Conservation (phyloP, 2,888 invertebrate genomes). For the Sinotaia quadrata region DNA sequence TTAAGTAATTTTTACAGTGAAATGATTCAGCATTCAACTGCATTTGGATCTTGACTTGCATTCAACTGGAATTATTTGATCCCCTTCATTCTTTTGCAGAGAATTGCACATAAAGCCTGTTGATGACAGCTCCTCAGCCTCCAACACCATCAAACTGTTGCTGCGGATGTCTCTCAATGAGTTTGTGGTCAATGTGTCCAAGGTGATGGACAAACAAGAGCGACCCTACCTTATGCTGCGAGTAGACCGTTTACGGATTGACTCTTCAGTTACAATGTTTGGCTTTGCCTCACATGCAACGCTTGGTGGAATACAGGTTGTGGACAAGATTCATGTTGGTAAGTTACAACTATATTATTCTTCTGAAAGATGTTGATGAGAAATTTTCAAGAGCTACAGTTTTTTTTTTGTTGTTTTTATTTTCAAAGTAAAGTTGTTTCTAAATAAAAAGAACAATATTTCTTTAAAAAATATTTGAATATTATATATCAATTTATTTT, state of each 20-base stretch:
- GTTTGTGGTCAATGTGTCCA: constrained; percentile 78
- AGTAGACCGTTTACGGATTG: constrained; percentile 79
- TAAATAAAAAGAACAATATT: no score
- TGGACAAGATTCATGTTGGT: constrained; percentile 83
- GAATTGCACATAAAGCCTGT: constrained; percentile 85
- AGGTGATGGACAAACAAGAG: constrained; percentile 79
- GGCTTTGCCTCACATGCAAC: constrained; percentile 85
- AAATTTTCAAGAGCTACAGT: no score
- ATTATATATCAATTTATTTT: no score
- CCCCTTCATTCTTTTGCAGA: constrained; percentile 65
- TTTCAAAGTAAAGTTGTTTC: no score
- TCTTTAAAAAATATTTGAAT: no score
- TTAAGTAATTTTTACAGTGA: no score
- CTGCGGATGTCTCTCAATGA: constrained; percentile 83
- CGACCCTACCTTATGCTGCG: constrained; percentile 83
- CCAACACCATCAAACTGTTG: constrained; percentile 82
- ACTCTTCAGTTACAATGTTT: constrained; percentile 84
- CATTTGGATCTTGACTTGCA: no score
- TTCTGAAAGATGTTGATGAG: no score
- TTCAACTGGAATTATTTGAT: no score
- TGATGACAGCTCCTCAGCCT: constrained; percentile 86
- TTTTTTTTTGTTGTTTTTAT: no score
- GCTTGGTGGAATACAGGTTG: constrained; percentile 78
- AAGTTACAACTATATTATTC: constrained; percentile 3
- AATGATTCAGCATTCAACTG: no score